Evolutionary conservation across 2,888 invertebrate species (phyloP).

Genomic region (Dryobota labecula): DNA sequence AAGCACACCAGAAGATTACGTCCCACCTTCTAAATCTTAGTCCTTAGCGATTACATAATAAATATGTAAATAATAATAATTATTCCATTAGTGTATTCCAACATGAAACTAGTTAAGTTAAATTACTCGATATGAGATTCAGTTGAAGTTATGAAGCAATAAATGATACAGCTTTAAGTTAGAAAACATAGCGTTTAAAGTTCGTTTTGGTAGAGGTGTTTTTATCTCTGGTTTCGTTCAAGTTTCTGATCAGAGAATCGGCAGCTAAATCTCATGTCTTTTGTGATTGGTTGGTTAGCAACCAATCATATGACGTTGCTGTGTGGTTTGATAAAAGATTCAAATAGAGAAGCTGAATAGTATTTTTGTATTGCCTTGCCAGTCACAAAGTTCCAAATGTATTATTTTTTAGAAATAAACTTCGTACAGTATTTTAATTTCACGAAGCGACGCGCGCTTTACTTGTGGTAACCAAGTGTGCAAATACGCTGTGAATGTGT

Average conservation of each 20-base stretch:
- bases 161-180: constrained; percentile 52
- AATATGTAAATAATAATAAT: constrained; percentile 36
- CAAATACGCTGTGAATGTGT: too few relatives aligned
- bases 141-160: constrained; percentile 44
- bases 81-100: constrained; percentile 53
- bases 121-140: constrained; percentile 42
- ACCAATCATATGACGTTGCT: not conserved
- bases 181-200: constrained; percentile 7
- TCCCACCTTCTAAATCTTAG: constrained; percentile 72
- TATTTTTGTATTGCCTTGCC: constrained; percentile 38
- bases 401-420: constrained; percentile 27
- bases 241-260: not conserved
- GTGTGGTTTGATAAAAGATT: constrained; percentile 9
- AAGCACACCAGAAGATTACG: constrained; percentile 90
- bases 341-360: constrained; percentile 2
- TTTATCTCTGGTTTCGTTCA: not conserved
- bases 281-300: not conserved
- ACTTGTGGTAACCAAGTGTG: too few relatives aligned
- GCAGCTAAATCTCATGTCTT: not conserved
- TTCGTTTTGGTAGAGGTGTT: constrained; percentile 29
- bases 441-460: too few relatives aligned
- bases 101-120: constrained; percentile 42
- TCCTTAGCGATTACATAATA: constrained; percentile 29
- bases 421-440: not conserved
- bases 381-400: constrained; percentile 34